Evolutionary conservation across 2,797 vertebrate species (phyloP).

Genomic region (Schizothorax lantsangensis): DNA sequence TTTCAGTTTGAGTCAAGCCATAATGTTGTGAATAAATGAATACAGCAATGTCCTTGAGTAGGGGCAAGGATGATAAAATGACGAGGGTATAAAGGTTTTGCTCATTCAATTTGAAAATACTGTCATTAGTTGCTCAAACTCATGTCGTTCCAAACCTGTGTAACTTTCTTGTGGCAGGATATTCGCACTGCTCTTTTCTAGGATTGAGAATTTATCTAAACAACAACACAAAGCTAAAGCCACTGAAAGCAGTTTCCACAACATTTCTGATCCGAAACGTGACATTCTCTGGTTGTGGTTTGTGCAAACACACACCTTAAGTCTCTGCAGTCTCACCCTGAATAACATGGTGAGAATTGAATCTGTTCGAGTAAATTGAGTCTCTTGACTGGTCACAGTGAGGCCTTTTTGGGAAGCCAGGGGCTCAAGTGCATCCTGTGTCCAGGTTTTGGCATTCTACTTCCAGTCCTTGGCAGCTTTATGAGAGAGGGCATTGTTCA

Average conservation of each 20-base stretch:
- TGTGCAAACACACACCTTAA: constrained; percentile 5
- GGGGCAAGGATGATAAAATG: constrained; percentile 4
- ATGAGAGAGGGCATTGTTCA: constrained; percentile 36
- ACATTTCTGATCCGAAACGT: not conserved
- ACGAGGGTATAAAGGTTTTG: not conserved
- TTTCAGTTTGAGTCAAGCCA: constrained; percentile 30
- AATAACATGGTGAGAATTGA: constrained; percentile 17
- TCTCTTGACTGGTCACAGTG: constrained; percentile 13
- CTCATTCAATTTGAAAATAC: not conserved
- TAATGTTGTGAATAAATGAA: constrained; percentile 29
- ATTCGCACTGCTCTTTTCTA: not conserved
- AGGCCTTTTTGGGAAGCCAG: constrained; percentile 48
- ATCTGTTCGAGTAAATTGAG: constrained; percentile 15
- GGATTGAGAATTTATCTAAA: not conserved
- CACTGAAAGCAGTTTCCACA: not conserved
- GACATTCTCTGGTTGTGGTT: not conserved
- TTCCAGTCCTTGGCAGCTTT: constrained; percentile 31
- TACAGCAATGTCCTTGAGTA: constrained; percentile 32
- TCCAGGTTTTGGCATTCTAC: constrained; percentile 9
- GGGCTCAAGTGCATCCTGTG: constrained; percentile 22
- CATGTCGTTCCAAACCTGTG: not conserved
- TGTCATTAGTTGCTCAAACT: not conserved
- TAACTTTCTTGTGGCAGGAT: not conserved
- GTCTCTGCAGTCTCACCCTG: not conserved
- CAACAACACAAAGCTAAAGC: not conserved